A percentile compares a stretch with the other conserved stretches of the same genome.
Conservation (phyloP, 2,888 invertebrate genomes). For the Drosophila meridiana region DNA sequence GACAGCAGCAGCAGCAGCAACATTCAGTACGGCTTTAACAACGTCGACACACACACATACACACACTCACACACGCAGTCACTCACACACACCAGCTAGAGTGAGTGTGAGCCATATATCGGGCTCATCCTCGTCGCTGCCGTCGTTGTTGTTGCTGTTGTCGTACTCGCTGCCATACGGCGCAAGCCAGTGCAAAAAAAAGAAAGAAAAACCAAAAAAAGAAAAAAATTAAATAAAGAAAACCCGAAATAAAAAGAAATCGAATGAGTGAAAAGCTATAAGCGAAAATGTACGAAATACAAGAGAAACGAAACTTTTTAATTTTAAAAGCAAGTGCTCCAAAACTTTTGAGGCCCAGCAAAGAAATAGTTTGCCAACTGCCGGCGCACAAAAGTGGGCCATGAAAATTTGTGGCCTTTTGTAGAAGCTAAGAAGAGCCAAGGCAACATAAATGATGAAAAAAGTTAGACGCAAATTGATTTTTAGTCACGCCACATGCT, state of each 20-base stretch:
- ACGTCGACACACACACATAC: conserved; percentile 42
- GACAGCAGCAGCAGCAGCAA: conserved; percentile 48
- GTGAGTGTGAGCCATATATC: conserved; percentile 52
- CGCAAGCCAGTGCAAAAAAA: conserved; percentile 58
- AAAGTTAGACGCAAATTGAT: conserved; percentile 66
- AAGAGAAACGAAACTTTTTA: conserved; percentile 59
- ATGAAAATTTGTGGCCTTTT: conserved; percentile 42
- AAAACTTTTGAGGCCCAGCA: conserved; percentile 36
- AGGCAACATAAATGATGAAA: conserved; percentile 23
- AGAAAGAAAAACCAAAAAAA: conserved; percentile 28
- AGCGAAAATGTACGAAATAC: conserved; percentile 47
- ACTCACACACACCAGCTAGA: conserved; percentile 25
- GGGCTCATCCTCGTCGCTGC: conserved; percentile 43
- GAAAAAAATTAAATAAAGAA: conserved; percentile 21
- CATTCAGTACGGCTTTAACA: conserved; percentile 45
- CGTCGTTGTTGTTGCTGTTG: conserved; percentile 42
- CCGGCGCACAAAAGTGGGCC: conserved; percentile 69
- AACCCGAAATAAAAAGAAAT: conserved; percentile 19
- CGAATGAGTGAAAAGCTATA: conserved; percentile 53
- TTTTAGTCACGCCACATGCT: conserved; percentile 58
- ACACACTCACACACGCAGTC: conserved; percentile 30
- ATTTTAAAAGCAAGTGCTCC: conserved; percentile 58
- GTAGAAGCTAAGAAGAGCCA: conserved; percentile 19
- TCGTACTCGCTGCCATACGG: conserved; percentile 66
- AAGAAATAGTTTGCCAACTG: conserved; percentile 49